Conservation (phyloP, 2,888 invertebrate species). For the Folsomia candida region DNA sequence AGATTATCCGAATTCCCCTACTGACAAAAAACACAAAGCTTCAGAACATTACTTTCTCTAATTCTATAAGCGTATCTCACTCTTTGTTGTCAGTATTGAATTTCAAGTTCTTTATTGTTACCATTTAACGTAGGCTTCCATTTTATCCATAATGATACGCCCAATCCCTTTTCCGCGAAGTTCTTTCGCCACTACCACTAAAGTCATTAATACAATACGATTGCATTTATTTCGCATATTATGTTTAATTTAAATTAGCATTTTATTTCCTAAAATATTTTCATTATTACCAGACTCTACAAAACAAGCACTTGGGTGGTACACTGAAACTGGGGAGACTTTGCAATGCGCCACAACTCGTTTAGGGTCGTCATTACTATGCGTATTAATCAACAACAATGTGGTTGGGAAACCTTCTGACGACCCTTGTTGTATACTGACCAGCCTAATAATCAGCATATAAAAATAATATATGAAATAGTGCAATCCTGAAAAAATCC, state of each 20-base stretch:
- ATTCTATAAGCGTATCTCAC: background rate
- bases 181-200: conserved; percentile 70
- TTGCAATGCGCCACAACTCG: conserved; percentile 68
- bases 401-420: conserved; percentile 50
- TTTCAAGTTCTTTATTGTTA: conserved; percentile 56
- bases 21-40: conserved; percentile 41
- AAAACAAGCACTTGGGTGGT: conserved; percentile 69
- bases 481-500: background rate
- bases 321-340: conserved; percentile 66
- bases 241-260: too few species aligned
- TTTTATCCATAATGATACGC: conserved; percentile 68
- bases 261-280: too few species aligned
- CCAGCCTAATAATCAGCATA: conserved; percentile 57
- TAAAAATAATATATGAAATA: background rate
- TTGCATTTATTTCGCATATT: background rate
- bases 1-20: conserved; percentile 50
- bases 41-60: background rate
- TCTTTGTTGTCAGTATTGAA: too few species aligned
- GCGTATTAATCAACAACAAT: conserved; percentile 56
- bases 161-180: conserved; percentile 75
- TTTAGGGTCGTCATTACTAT: conserved; percentile 58
- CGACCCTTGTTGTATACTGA: conserved; percentile 64
- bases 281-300: conserved; percentile 71
- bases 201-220: conserved; percentile 35
- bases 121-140: conserved; percentile 68